A percentile compares a stretch with the other conserved stretches of the same genome.
These are phyloP conservation scores for Channa maculata DNA, from an alignment of 2,113 vertebrate genomes.

Conservation along the genomic window DNA sequence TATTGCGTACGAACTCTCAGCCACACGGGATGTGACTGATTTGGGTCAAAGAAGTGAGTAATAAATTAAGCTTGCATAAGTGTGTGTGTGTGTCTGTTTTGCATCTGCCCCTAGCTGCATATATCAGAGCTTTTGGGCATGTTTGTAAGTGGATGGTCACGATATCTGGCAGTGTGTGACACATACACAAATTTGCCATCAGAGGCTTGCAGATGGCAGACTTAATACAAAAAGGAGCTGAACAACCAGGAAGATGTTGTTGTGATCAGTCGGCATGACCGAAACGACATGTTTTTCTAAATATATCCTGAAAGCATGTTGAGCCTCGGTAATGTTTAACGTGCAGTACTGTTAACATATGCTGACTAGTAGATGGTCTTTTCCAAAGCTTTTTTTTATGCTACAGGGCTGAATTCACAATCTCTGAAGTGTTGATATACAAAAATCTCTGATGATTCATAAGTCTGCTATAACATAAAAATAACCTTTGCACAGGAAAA, in stretches of 20 bases:
- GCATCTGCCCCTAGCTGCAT: constrained; percentile 53
- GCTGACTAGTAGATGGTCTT: constrained; percentile 1
- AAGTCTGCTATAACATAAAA: neutral
- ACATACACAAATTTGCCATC: constrained; percentile 52
- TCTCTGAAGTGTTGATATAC: neutral
- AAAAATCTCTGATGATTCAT: neutral
- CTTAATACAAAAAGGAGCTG: constrained; percentile 46
- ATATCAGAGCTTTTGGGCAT: constrained; percentile 51
- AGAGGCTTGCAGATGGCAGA: constrained; percentile 49
- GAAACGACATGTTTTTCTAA: constrained; percentile 13
- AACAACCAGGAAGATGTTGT: constrained; percentile 28
- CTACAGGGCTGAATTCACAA: neutral
- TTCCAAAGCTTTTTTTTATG: neutral
- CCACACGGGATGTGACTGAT: constrained; percentile 77
- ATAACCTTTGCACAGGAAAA: too few species aligned
- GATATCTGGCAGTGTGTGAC: constrained; percentile 60
- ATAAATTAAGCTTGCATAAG: constrained; percentile 68
- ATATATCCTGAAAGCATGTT: constrained; percentile 18
- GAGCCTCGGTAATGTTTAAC: constrained; percentile 15
- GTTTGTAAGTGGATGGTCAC: constrained; percentile 52
- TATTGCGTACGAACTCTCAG: constrained; percentile 57
- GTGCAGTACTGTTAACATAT: constrained; percentile 5
- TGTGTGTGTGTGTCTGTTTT: constrained; percentile 42
- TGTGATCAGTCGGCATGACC: constrained; percentile 35
- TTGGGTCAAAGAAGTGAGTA: constrained; percentile 78